These are phyloP conservation scores for Plodia interpunctella DNA, from an alignment of 1,140 invertebrate genomes.

Conservation along the genomic window DNA sequence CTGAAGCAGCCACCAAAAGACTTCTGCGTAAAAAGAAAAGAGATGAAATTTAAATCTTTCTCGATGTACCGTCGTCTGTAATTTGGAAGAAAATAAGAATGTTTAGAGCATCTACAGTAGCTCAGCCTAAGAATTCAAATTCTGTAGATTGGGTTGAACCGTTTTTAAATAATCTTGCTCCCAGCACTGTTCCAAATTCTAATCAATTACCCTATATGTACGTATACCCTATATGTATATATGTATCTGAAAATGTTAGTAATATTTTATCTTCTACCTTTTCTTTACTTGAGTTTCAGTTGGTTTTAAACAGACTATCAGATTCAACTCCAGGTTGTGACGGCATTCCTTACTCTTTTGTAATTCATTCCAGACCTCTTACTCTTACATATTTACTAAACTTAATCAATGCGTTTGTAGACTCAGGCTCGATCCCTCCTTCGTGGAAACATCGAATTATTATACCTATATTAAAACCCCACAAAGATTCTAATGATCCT, in stretches of 20 bases:
- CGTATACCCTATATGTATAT: no score
- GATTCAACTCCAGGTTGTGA: conserved; percentile 21
- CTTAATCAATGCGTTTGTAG: conserved; percentile 10
- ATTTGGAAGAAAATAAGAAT: conserved; percentile 12
- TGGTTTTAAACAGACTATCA: conserved; percentile 11
- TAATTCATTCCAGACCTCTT: conserved; percentile 13
- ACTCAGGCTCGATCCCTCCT: conserved; percentile 8
- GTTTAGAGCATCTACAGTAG: neutral
- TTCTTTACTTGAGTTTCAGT: conserved; percentile 17
- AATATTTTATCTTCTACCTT: conserved; percentile 14
- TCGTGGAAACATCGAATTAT: conserved; percentile 14
- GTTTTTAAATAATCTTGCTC: conserved; percentile 14
- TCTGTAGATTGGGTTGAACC: neutral
- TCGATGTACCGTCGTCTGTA: neutral
- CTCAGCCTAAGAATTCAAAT: neutral
- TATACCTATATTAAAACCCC: conserved; percentile 13
- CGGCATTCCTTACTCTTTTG: conserved; percentile 22
- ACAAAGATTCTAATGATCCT: conserved; percentile 3
- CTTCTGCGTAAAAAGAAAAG: conserved; percentile 6
- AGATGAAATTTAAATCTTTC: conserved; percentile 9
- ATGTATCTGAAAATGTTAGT: no score
- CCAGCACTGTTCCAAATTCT: conserved; percentile 11
- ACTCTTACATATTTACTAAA: conserved; percentile 13
- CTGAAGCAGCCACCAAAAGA: conserved; percentile 3
- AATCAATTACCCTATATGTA: neutral